These are phyloP conservation scores for Oriolus oriolus DNA, from an alignment of 2,113 vertebrate genomes.

Conservation along the genomic window DNA sequence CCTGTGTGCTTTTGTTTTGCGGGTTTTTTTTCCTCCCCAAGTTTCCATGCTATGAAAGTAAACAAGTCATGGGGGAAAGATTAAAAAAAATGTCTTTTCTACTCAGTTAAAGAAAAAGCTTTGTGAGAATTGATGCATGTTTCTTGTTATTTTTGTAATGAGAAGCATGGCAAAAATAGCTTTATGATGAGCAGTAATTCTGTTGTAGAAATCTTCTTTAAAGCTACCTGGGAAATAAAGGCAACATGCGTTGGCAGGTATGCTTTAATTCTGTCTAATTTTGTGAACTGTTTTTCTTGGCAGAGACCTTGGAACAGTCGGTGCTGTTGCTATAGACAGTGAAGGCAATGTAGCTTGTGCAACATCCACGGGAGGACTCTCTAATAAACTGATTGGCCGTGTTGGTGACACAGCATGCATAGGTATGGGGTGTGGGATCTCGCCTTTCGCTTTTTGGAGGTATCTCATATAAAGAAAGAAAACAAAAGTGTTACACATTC, in stretches of 20 bases:
- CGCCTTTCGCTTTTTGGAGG: background rate
- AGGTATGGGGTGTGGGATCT: slow-evolving; percentile 62
- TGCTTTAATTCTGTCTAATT: slow-evolving; percentile 34
- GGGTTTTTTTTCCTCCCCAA: background rate
- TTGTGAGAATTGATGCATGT: background rate
- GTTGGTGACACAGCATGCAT: slow-evolving; percentile 83
- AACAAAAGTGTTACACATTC: background rate
- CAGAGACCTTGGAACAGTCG: slow-evolving; percentile 83
- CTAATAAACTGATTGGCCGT: slow-evolving; percentile 83
- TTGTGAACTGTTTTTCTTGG: slow-evolving; percentile 63
- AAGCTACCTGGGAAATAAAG: slow-evolving; percentile 21
- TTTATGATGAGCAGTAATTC: background rate
- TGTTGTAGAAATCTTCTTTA: background rate
- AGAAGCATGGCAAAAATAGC: background rate
- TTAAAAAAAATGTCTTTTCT: background rate
- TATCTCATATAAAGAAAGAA: background rate
- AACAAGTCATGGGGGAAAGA: background rate
- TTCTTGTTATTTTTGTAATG: background rate
- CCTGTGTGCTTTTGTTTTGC: background rate
- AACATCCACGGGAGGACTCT: slow-evolving; percentile 81
- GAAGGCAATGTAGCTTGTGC: slow-evolving; percentile 80
- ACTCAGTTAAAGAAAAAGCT: background rate
- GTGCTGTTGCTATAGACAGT: slow-evolving; percentile 80
- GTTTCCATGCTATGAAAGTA: background rate
- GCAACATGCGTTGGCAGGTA: slow-evolving; percentile 18